Evolutionary conservation across 1,140 invertebrate genomes (phyloP).

Genomic region (Lordiphosa collinella): DNA sequence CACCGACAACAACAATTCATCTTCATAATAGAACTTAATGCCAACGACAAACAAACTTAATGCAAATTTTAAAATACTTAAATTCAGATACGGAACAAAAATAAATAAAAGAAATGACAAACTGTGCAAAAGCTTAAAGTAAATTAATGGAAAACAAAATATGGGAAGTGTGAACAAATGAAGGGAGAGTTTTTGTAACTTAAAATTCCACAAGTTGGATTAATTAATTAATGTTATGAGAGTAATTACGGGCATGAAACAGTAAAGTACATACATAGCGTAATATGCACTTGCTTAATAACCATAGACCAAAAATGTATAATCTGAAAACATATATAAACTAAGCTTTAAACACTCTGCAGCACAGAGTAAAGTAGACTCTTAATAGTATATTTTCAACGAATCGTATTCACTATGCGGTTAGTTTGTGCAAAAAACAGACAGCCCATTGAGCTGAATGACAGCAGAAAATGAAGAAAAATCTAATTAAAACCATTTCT

Average conservation of each 20-base stretch:
- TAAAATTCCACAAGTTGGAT: no score
- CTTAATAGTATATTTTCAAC: background rate
- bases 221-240: no score
- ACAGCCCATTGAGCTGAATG: constrained; percentile 31
- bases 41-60: constrained; percentile 36
- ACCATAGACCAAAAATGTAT: no score
- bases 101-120: constrained; percentile 4
- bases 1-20: constrained; percentile 22
- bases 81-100: constrained; percentile 4
- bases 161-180: background rate
- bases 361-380: no score
- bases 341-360: no score
- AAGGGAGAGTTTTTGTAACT: no score
- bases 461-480: constrained; percentile 62
- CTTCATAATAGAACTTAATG: constrained; percentile 43
- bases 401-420: background rate
- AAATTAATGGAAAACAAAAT: constrained; percentile 16
- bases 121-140: background rate
- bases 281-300: no score
- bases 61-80: constrained; percentile 22
- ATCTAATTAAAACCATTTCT: constrained; percentile 68
- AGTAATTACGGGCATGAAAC: no score
- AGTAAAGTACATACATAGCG: no score
- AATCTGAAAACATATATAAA: no score
- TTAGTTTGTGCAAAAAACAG: constrained; percentile 6